These are phyloP conservation scores for Epinotia bilunana DNA, from an alignment of 2,888 invertebrate genomes.

Conservation along the genomic window DNA sequence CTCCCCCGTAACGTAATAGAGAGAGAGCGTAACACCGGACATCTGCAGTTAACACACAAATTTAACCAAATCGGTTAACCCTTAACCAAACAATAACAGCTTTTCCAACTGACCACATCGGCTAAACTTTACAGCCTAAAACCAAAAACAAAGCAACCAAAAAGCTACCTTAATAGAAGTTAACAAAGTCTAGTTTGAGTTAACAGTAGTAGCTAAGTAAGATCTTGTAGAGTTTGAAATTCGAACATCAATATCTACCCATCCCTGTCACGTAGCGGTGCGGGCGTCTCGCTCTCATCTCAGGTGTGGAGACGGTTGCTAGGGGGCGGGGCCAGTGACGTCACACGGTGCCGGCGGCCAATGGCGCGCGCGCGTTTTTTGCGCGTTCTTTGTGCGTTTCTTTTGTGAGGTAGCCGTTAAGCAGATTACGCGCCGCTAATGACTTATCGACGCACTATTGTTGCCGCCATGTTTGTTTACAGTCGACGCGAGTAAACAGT, in stretches of 20 bases:
- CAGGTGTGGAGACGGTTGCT: constrained; percentile 81
- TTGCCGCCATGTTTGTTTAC: constrained; percentile 32
- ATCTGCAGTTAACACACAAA: constrained; percentile 81
- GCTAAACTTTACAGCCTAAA: constrained; percentile 50
- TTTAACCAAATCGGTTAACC: constrained; percentile 84
- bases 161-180: constrained; percentile 43
- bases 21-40: constrained; percentile 67
- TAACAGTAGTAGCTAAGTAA: constrained; percentile 43
- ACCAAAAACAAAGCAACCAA: constrained; percentile 28
- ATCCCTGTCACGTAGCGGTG: constrained; percentile 67
- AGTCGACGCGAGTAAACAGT: constrained; percentile 1
- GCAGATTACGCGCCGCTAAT: constrained; percentile 46
- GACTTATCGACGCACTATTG: constrained; percentile 57
- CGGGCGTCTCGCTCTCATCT: constrained; percentile 77
- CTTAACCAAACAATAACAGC: constrained; percentile 84
- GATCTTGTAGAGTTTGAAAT: constrained; percentile 47
- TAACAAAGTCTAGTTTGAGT: constrained; percentile 44
- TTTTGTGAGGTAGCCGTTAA: constrained; percentile 64
- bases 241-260: constrained; percentile 66
- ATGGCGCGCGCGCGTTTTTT: constrained; percentile 68
- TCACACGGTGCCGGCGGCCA: constrained; percentile 70
- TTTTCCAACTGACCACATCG: constrained; percentile 77
- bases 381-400: constrained; percentile 69
- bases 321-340: constrained; percentile 82
- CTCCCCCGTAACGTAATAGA: constrained; percentile 53